Conservation (phyloP, 1,140 invertebrate genomes). For the Antheraea pernyi region DNA sequence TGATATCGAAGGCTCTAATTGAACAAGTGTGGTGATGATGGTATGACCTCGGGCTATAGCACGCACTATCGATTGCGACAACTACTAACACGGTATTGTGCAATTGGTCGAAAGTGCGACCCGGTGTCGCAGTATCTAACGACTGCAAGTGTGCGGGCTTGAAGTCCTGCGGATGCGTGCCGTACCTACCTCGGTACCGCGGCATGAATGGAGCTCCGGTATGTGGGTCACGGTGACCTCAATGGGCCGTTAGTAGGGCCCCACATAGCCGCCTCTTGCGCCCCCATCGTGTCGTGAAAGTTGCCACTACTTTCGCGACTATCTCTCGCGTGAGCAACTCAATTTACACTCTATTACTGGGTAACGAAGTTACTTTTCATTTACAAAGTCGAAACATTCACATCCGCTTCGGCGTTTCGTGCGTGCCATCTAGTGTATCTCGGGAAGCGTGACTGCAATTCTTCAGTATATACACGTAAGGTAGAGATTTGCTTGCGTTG, state of each 20-base stretch:
- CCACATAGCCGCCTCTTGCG: conserved; percentile 61
- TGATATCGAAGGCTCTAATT: conserved; percentile 65
- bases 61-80: conserved; percentile 63
- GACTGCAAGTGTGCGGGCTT: conserved; percentile 41
- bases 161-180: conserved; percentile 51
- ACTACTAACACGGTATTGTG: conserved; percentile 68
- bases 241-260: conserved; percentile 68
- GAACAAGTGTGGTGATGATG: conserved; percentile 72
- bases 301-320: conserved; percentile 74
- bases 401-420: conserved; percentile 72
- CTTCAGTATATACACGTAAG: conserved; percentile 33
- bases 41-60: conserved; percentile 51
- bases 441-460: conserved; percentile 27
- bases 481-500: conserved; percentile 35
- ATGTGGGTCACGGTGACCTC: conserved; percentile 76
- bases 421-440: conserved; percentile 59
- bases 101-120: conserved; percentile 66
- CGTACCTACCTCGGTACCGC: conserved; percentile 48
- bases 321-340: conserved; percentile 37
- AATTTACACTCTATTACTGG: conserved; percentile 60
- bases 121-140: conserved; percentile 40
- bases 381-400: conserved; percentile 53
- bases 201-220: conserved; percentile 73
- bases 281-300: conserved; percentile 72
- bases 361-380: conserved; percentile 67